phyloP scores from a whole-genome alignment of 2,113 vertebrate genomes.

The Microcebus tavaratra region DNA sequence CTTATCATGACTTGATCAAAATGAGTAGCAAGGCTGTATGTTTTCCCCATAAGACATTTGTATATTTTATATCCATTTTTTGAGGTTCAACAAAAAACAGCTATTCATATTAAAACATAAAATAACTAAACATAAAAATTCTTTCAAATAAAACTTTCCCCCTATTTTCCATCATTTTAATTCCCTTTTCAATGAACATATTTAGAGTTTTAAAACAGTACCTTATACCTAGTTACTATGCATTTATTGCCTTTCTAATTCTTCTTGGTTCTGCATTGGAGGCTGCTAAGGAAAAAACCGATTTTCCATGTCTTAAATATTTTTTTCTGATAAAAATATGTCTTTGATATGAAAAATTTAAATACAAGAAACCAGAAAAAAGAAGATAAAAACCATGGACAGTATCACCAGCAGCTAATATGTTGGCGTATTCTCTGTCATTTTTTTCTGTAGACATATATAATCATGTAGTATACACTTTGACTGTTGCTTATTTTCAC shows the following conservation, averaged over 20 bases:
- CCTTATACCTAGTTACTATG: not conserved
- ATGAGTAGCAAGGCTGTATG: not conserved
- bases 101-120: not conserved
- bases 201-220: not conserved
- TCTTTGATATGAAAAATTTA: not conserved
- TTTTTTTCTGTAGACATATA: not conserved
- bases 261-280: not conserved
- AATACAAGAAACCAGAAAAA: not conserved
- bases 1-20: not conserved
- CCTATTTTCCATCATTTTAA: not conserved
- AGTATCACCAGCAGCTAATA: not conserved
- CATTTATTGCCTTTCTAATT: not conserved
- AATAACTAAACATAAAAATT: not conserved
- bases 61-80: not conserved
- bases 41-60: not conserved
- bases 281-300: not conserved
- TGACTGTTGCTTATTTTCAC: constrained; percentile 16
- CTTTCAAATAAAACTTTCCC: not conserved
- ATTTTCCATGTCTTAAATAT: not conserved
- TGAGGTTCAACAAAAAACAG: not conserved
- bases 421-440: not conserved
- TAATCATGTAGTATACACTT: not conserved
- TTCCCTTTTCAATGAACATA: not conserved
- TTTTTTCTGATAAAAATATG: not conserved
- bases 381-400: not conserved